These are phyloP conservation scores for Caenorhabditis virilis DNA, from an alignment of 2,888 invertebrate genomes.

Conservation along the genomic window DNA sequence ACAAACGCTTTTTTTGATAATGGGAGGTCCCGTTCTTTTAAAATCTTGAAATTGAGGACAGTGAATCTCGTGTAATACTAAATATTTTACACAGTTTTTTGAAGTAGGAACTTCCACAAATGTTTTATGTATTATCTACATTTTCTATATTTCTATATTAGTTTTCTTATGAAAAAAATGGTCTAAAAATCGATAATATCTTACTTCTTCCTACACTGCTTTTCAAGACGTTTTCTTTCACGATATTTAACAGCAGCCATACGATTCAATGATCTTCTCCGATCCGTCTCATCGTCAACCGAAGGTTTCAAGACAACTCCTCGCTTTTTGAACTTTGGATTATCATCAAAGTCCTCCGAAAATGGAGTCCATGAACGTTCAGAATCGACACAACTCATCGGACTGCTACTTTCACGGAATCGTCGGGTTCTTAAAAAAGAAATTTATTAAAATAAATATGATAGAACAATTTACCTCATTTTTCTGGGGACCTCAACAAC, in stretches of 20 bases:
- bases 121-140: not conserved
- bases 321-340: constrained; percentile 30
- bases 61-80: no score
- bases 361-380: constrained; percentile 31
- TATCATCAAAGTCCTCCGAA: constrained; percentile 26
- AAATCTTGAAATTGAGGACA: no score
- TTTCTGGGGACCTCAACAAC: no score
- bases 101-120: not conserved
- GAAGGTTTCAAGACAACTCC: constrained; percentile 41
- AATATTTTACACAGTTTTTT: no score
- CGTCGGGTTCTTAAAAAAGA: not conserved
- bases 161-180: not conserved
- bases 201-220: constrained; percentile 23
- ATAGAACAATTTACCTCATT: no score
- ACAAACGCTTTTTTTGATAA: no score
- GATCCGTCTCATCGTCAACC: constrained; percentile 43
- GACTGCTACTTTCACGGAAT: not conserved
- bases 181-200: no score
- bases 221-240: constrained; percentile 61
- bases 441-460: no score
- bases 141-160: not conserved
- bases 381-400: constrained; percentile 10
- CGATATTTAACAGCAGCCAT: constrained; percentile 63
- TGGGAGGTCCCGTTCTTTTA: no score
- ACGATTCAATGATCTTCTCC: constrained; percentile 54